These are phyloP conservation scores for Anadara kagoshimensis DNA, from an alignment of 1,140 invertebrate genomes.

Conservation along the genomic window DNA sequence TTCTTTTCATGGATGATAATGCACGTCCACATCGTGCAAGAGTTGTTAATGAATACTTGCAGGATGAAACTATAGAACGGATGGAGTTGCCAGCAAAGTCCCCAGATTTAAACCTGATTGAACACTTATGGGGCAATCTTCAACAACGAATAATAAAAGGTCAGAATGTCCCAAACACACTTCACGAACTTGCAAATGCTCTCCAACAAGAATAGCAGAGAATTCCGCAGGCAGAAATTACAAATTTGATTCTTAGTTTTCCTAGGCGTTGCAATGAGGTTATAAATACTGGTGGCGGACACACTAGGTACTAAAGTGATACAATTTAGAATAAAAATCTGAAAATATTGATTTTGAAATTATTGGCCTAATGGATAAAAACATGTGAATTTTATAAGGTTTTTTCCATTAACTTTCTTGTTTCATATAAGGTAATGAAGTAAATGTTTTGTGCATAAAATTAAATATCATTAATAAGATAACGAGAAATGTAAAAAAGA, in stretches of 20 bases:
- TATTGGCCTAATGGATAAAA: too few species aligned
- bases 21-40: constrained; percentile 1
- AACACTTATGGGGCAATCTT: constrained; percentile 28
- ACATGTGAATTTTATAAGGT: too few species aligned
- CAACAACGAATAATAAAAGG: not conserved
- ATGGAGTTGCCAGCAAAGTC: constrained; percentile 30
- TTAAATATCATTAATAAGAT: too few species aligned
- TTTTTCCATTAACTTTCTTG: too few species aligned
- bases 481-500: too few species aligned
- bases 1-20: constrained; percentile 26
- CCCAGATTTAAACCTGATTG: constrained; percentile 20
- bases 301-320: too few species aligned
- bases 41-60: not conserved
- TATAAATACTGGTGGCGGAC: too few species aligned
- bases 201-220: not conserved
- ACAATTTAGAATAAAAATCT: too few species aligned
- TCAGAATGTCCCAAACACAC: not conserved
- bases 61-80: not conserved
- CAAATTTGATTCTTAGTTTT: not conserved
- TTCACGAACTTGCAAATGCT: constrained; percentile 4
- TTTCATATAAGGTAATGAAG: too few species aligned
- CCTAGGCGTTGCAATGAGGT: too few species aligned
- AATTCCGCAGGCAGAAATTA: not conserved
- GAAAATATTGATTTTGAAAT: too few species aligned
- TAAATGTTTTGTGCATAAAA: too few species aligned